Evolutionary conservation across 2,888 invertebrate genomes (phyloP), one percentile per base, ranked within the genome.

Genomic region (Liodrosophila aerea): DNA sequence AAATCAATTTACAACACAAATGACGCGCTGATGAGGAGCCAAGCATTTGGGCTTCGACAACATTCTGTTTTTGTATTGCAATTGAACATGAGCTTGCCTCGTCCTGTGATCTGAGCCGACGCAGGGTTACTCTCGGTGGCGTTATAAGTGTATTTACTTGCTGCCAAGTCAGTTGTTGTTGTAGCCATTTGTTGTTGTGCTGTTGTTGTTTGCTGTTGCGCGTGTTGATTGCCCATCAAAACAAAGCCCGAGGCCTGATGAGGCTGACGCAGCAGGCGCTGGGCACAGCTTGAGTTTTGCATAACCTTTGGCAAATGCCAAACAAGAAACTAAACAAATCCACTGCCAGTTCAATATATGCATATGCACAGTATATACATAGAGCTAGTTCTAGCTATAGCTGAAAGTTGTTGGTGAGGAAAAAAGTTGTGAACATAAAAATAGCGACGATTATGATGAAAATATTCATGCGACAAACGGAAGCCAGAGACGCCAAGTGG

Each of bases 361-460:
- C 8, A 31, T 47, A 59, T 47, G 33, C 52, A n/a, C n/a, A n/a
- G n/a, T 15, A 29, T 30, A 8, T 53, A 22, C 39, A 43, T 16
- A 46, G 22, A 2, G n/a, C 27, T n/a, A 15, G 12, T 40, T n/a
- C 8, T 37, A n/a, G 37, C 16, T 9, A 1, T 9, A 37, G 37
- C 5, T 36, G 15, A 15, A 8, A 34, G 13, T 34, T 11, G 11
- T 4, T 36, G 39, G 41, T 40, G 12, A 18, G 29, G n/a, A 18
- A 27, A 50, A 58, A 61, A 59, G 40, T 64, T 74, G 62, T 59
- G 61, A 75, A 66, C 70, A 83, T 83, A 85, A 85, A 78, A 82
- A 80, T 83, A 76, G 85, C 63, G 52, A 65, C 70, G 80, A 85
- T 76, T 85, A 80, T 85, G 85, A 80, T 85, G 85, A 74, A 81